Conservation (phyloP, 2,797 vertebrate species). For the Melanotaenia maccullochi region DNA sequence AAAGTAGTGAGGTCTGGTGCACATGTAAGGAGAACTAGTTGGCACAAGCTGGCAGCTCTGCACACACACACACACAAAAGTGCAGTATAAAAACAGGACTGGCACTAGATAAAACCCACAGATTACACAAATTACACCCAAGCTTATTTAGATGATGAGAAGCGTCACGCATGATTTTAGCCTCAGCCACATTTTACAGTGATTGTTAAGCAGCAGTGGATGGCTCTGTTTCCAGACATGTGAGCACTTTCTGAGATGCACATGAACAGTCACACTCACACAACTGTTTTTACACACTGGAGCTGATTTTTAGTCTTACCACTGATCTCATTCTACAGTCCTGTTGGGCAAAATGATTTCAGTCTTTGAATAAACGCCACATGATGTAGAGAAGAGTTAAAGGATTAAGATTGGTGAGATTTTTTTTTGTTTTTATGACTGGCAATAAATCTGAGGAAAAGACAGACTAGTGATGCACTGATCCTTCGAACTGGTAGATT, state of each 20-base stretch:
- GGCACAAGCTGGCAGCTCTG: constrained; percentile 47
- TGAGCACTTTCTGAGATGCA: constrained; percentile 23
- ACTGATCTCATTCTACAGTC: constrained; percentile 26
- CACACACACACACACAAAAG: constrained; percentile 53
- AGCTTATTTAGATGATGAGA: constrained; percentile 56
- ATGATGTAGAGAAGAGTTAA: background rate
- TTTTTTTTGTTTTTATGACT: constrained; percentile 1
- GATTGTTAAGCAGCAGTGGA: constrained; percentile 30
- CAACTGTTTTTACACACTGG: constrained; percentile 28
- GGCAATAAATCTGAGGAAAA: constrained; percentile 11
- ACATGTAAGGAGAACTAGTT: constrained; percentile 47
- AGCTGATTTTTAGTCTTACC: constrained; percentile 39
- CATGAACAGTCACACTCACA: constrained; percentile 34
- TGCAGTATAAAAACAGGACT: constrained; percentile 55
- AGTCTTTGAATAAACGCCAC: constrained; percentile 21
- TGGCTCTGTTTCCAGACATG: constrained; percentile 31
- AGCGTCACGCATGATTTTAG: constrained; percentile 48
- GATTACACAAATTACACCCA: constrained; percentile 60
- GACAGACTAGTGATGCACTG: background rate
- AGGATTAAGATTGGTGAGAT: background rate
- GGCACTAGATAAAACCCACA: constrained; percentile 49
- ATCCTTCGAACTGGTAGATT: background rate
- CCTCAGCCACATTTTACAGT: constrained; percentile 38
- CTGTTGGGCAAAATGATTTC: constrained; percentile 24
- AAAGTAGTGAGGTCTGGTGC: constrained; percentile 39